Percentiles rank a stretch among this genome's conserved stretches.
Evolutionary conservation across 2,113 vertebrate species (phyloP).

Genomic region (Columba livia): DNA sequence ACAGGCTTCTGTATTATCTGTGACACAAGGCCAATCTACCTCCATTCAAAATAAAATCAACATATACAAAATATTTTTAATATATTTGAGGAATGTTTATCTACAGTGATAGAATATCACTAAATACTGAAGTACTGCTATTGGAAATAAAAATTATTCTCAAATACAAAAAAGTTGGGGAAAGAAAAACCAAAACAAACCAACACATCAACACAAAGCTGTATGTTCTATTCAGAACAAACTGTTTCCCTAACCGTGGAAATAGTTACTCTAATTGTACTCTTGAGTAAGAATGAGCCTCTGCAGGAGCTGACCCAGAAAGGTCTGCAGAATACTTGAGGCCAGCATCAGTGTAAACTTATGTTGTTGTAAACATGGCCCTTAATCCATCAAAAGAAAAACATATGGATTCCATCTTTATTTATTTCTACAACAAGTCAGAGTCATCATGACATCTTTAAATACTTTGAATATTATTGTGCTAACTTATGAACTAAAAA

Average conservation of each 20-base stretch:
- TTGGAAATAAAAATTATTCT: not conserved
- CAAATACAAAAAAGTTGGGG: not conserved
- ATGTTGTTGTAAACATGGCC: constrained; percentile 64
- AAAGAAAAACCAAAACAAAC: not conserved
- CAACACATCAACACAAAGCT: not conserved
- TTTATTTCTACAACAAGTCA: constrained; percentile 58
- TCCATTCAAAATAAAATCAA: not conserved
- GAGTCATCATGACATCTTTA: constrained; percentile 63
- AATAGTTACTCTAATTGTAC: constrained; percentile 50
- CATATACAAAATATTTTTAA: not conserved
- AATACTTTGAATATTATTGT: constrained; percentile 53
- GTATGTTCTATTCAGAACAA: not conserved
- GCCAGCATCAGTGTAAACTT: constrained; percentile 64
- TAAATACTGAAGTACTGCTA: not conserved
- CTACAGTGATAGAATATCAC: not conserved
- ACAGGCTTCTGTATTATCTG: not conserved
- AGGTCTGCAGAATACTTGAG: constrained; percentile 51
- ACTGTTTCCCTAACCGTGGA: not conserved
- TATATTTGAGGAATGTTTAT: not conserved
- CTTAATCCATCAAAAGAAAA: constrained; percentile 62
- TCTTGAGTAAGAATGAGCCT: constrained; percentile 46
- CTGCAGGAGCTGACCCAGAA: constrained; percentile 61
- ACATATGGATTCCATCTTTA: constrained; percentile 64
- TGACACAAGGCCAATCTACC: not conserved
- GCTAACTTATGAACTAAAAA: constrained; percentile 44